Evolutionary conservation across 2,888 invertebrate genomes (phyloP), one percentile per base, ranked within the genome.

Genomic region (Dione juno): DNA sequence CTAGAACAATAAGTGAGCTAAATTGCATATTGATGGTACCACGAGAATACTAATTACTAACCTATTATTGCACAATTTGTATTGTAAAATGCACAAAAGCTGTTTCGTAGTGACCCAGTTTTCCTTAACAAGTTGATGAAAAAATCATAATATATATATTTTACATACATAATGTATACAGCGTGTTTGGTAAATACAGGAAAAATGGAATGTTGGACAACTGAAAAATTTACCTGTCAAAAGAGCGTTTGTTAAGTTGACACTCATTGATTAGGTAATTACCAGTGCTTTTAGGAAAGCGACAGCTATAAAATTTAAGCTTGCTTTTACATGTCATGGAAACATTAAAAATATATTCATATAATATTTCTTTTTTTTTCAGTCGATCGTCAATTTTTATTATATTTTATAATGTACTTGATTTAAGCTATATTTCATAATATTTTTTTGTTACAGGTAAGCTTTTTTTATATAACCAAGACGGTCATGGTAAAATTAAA

Each of bases 71-170:
- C 77, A 74, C 75, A 78, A 80, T 80, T 76, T 79, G 79, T 75
- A 82, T 84, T 82, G 82, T 82, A 71, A 69, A 64, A 65, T 58
- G 71, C 67, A 85, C 84, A 87, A 86, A 85, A 81, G 81, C 78
- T 74, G 67, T 67, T 70, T 70, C 68, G 70, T 68, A 41, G 37
- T 71, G 76, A 74, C 76, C 76, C 67, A 74, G 65, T 69, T 70
- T n/a, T 19, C 50, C 53, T 58, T 73, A 66, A 75, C 59, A 70
- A 48, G 73, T 76, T 80, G 76, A 73, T 77, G 76, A 75, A 80
- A 81, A 81, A 82, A 83, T 70, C 80, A 76, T 79, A 85, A 73
- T 74, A 69, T 19, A 58, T 45, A 41, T n/a, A 48, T 16, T 11
- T 28, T 43, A 28, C 28, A 65, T 21, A 37, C 43, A 16, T 45